These are phyloP conservation scores for Delichon dasypus DNA, from an alignment of 2,797 vertebrate genomes.

Conservation along the genomic window DNA sequence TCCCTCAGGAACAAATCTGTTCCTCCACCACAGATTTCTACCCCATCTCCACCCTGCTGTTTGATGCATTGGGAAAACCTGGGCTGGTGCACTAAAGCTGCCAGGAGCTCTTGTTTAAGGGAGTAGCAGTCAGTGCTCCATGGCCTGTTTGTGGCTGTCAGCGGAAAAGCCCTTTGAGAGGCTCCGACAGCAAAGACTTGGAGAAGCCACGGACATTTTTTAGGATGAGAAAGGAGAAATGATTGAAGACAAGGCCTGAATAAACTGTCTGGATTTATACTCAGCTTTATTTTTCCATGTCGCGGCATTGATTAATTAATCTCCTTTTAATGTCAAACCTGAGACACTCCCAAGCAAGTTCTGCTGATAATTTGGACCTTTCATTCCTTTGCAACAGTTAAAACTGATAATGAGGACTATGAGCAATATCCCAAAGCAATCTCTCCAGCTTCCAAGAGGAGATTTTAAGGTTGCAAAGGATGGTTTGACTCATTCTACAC, in stretches of 20 bases:
- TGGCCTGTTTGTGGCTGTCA: neutral
- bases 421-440: neutral
- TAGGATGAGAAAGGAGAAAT: neutral
- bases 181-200: neutral
- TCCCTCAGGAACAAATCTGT: neutral
- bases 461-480: neutral
- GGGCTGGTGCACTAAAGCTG: neutral
- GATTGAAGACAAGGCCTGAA: neutral
- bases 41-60: neutral
- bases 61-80: neutral
- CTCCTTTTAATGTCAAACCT: neutral
- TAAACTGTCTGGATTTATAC: neutral
- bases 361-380: neutral
- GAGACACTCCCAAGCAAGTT: neutral
- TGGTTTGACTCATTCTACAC: neutral
- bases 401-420: neutral
- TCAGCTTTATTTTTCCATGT: neutral
- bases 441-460: neutral
- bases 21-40: neutral
- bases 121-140: neutral
- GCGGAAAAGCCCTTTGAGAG: neutral
- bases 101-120: neutral
- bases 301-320: neutral
- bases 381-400: neutral
- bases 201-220: neutral